Evolutionary conservation across 2,113 vertebrate species (phyloP).

Genomic region (Romanogobio albipinnatus): DNA sequence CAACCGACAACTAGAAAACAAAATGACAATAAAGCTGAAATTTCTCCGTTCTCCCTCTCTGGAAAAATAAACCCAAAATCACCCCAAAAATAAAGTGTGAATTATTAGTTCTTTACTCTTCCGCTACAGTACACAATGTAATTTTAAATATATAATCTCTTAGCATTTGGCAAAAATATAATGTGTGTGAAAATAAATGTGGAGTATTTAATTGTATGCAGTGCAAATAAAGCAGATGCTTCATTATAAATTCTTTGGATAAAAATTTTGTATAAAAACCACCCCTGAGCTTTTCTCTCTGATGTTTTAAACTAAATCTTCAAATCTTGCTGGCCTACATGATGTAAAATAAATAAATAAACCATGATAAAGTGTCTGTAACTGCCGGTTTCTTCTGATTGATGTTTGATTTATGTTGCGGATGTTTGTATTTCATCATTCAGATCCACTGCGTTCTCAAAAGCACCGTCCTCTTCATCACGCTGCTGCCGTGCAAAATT

Average conservation of each 20-base stretch:
- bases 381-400: neutral
- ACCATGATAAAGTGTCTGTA: neutral
- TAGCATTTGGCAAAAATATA: neutral
- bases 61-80: neutral
- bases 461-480: constrained; percentile 46
- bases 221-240: neutral
- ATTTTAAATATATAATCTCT: neutral
- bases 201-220: neutral
- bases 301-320: neutral
- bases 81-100: neutral
- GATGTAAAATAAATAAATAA: neutral
- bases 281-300: neutral
- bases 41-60: neutral
- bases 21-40: neutral
- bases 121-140: neutral
- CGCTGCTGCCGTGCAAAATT: constrained; percentile 60
- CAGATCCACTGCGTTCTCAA: constrained; percentile 52
- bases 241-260: neutral
- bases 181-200: neutral
- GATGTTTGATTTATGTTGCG: constrained; percentile 22
- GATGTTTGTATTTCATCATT: constrained; percentile 48
- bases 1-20: constrained; percentile 5
- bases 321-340: neutral
- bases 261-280: neutral
- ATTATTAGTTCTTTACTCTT: neutral